Evolutionary conservation across 2,797 vertebrate genomes (phyloP), one percentile per base, ranked within the genome.

Genomic region (Xenentodon cancila): DNA sequence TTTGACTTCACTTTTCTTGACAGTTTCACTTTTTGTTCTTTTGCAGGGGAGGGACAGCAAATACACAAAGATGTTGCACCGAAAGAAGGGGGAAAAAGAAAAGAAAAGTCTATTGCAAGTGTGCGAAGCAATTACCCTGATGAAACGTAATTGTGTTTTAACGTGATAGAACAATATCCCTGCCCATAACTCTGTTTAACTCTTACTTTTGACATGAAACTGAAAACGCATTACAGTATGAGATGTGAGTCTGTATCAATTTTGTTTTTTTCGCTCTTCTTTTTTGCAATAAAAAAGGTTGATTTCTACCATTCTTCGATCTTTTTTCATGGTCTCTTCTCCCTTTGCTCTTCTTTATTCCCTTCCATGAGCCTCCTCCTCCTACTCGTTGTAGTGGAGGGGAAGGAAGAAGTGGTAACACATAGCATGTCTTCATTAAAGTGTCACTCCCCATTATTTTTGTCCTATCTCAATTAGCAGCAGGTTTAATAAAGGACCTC

Each of bases 361-460:
- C 75, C 68, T 81, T 80, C 73, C 69, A 81, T 80, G 71, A 62
- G 73, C 77, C 78, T 76, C 78, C 73, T 77, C 71, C 61, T 68
- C 25, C 25, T n/a, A 59, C 56, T 68, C 76, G 70, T 68, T 68
- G 67, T 65, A 79, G 84, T 44, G 60, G 80, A 73, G 85, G 84
- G 85, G 84, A 89, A 89, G 88, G 81, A 85, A 86, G 89, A 89
- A 88, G 89, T 92, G 90, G 87, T 90, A 87, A 85, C 91, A 92
- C 84, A 75, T 88, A 87, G 85, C 91, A 90, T 90, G 92, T 93
- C 91, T 93, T 93, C 92, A 92, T 93, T 93, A 93, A 93, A 92
- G 88, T 93, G 92, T 93, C 92, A 92, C 89, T 90, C 87, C 88
- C 85, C 82, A 92, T 93, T 94, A 93, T 93, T 93, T 93, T 84